Evolutionary conservation across 1,140 invertebrate genomes (phyloP).

Genomic region (Neoseiulus cucumeris): DNA sequence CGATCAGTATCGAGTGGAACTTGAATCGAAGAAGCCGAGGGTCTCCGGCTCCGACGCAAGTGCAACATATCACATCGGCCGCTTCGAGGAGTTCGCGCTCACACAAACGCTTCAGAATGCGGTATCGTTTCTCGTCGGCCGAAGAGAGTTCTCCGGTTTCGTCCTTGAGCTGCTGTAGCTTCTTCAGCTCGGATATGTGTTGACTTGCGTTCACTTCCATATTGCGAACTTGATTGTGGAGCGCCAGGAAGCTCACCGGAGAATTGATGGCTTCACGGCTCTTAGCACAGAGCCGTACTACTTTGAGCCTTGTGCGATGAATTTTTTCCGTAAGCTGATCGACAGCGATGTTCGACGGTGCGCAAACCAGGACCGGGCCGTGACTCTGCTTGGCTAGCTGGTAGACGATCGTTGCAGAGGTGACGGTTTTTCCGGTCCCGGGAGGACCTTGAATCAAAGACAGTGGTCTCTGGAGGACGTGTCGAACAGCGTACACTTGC

Average conservation of each 20-base stretch:
- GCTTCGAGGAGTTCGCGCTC: slow-evolving; percentile 72
- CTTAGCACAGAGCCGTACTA: slow-evolving; percentile 90
- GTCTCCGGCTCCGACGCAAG: slow-evolving; percentile 95
- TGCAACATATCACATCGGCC: slow-evolving; percentile 97
- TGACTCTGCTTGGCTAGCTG: slow-evolving; percentile 78
- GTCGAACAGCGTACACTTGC: slow-evolving; percentile 95
- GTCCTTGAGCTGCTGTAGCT: slow-evolving; percentile 88
- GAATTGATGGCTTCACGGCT: slow-evolving; percentile 95
- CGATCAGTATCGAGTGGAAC: slow-evolving; percentile 92
- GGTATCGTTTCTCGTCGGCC: slow-evolving; percentile 77
- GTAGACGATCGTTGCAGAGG: slow-evolving; percentile 96
- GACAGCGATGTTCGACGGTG: slow-evolving; percentile 95
- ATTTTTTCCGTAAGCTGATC: slow-evolving; percentile 98
- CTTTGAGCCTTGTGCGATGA: slow-evolving; percentile 84
- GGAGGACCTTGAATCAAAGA: slow-evolving; percentile 81
- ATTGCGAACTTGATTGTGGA: slow-evolving; percentile 92
- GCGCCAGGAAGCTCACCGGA: slow-evolving; percentile 81
- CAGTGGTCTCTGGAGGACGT: slow-evolving; percentile 84
- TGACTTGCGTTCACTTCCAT: slow-evolving; percentile 42
- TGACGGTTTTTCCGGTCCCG: slow-evolving; percentile 95
- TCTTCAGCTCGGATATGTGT: slow-evolving; percentile 52
- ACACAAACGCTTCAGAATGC: slow-evolving; percentile 67
- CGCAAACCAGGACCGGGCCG: slow-evolving; percentile 89
- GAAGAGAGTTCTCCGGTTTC: slow-evolving; percentile 82
- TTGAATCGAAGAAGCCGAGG: slow-evolving; percentile 69